These are phyloP conservation scores for Kradibia gibbosae DNA, from an alignment of 1,140 invertebrate species.

Conservation along the genomic window DNA sequence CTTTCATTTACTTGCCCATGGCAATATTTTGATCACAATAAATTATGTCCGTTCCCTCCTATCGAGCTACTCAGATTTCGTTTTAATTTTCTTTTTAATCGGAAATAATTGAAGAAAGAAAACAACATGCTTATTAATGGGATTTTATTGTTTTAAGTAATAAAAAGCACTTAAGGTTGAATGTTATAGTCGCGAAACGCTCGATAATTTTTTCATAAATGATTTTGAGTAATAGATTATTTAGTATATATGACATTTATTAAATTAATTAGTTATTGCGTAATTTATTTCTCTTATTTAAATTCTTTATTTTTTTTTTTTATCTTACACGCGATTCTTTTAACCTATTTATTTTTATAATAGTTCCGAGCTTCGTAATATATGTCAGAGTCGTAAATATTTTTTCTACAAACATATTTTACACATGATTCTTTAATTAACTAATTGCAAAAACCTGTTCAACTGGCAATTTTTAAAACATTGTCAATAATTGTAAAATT, in stretches of 20 bases:
- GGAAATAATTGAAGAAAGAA: not conserved
- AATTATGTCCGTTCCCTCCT: not conserved
- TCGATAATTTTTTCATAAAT: not conserved
- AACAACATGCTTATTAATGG: not conserved
- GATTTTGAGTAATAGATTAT: not conserved
- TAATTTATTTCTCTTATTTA: too few species aligned
- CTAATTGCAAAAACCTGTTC: too few species aligned
- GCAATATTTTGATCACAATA: slow-evolving; percentile 24
- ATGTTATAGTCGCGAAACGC: not conserved
- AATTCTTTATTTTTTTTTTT: too few species aligned
- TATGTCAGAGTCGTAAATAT: too few species aligned
- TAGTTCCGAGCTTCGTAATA: too few species aligned
- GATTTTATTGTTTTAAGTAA: not conserved
- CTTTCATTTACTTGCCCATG: not conserved
- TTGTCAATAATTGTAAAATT: too few species aligned
- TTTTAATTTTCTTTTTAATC: not conserved
- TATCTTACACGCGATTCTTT: not conserved
- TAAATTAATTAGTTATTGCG: slow-evolving; percentile 3
- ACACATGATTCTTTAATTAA: too few species aligned
- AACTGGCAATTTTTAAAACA: too few species aligned
- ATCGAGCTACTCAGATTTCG: not conserved
- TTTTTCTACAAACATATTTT: too few species aligned
- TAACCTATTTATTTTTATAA: slow-evolving; percentile 6
- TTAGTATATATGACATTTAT: not conserved
- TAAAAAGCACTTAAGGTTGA: not conserved